Conservation (phyloP, 2,113 vertebrate species). For the Candoia aspera region DNA sequence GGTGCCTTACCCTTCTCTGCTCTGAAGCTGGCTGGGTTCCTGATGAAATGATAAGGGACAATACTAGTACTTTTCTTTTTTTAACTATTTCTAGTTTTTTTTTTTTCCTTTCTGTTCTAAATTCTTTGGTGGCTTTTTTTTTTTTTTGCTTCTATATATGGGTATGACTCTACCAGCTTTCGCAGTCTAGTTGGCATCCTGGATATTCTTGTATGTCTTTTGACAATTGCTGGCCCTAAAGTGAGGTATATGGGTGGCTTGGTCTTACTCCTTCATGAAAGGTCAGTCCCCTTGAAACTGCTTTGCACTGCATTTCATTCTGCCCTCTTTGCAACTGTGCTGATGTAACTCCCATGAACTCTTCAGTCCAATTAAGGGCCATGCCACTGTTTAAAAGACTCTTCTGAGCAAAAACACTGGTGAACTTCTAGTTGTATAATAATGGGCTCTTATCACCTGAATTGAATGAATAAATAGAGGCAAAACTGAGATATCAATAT, state of each 20-base stretch:
- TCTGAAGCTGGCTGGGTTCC: constrained; percentile 15
- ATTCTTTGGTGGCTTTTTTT: neutral
- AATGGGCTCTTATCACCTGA: no score
- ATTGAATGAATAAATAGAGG: no score
- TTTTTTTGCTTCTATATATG: neutral
- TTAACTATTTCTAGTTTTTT: neutral
- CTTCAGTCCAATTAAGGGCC: neutral
- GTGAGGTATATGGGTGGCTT: neutral
- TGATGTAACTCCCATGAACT: neutral
- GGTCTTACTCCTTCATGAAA: neutral
- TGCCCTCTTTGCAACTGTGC: neutral
- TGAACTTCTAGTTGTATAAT: no score
- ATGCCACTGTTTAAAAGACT: no score
- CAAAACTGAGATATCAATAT: no score
- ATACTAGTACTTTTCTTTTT: neutral
- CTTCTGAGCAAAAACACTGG: no score
- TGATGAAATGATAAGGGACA: constrained; percentile 31
- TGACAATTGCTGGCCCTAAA: neutral
- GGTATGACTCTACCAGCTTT: neutral
- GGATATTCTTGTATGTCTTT: neutral
- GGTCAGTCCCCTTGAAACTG: neutral
- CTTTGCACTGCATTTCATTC: neutral
- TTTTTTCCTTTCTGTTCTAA: neutral
- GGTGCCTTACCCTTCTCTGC: constrained; percentile 31
- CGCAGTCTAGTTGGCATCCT: neutral